phyloP scores from a whole-genome alignment of 2,113 vertebrate species.

The Cairina moschata region DNA sequence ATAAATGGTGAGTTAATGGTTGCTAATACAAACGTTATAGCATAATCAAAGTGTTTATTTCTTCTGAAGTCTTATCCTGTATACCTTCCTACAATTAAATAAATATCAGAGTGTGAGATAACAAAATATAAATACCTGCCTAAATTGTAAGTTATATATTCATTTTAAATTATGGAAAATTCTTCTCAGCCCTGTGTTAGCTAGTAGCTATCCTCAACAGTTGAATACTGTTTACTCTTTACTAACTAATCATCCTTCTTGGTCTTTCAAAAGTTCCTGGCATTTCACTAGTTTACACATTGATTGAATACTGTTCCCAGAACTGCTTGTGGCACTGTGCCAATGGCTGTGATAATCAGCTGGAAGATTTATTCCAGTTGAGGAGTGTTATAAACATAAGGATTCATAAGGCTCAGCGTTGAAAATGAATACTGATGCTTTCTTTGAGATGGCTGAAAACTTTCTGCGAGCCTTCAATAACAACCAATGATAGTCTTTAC shows the following conservation, averaged over 20 bases:
- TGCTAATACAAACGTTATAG: conserved; percentile 46
- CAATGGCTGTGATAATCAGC: conserved; percentile 85
- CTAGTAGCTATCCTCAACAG: conserved; percentile 51
- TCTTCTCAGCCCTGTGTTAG: conserved; percentile 53
- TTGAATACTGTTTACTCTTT: conserved; percentile 78
- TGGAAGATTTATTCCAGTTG: conserved; percentile 86
- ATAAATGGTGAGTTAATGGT: conserved; percentile 45
- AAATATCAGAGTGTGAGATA: conserved; percentile 61
- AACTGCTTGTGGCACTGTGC: conserved; percentile 74
- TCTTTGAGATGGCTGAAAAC: conserved; percentile 67
- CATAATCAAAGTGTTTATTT: conserved; percentile 71
- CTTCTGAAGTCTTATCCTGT: conserved; percentile 60
- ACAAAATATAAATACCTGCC: conserved; percentile 73
- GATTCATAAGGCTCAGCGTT: conserved; percentile 70
- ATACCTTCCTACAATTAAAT: conserved; percentile 68
- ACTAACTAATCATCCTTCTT: conserved; percentile 74
- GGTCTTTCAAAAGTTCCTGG: conserved; percentile 79
- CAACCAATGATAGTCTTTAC: background rate
- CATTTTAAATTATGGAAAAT: conserved; percentile 73
- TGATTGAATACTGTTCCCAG: conserved; percentile 80
- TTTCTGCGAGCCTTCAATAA: conserved; percentile 43
- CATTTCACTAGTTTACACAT: conserved; percentile 76
- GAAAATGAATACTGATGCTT: conserved; percentile 71
- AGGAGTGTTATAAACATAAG: conserved; percentile 84
- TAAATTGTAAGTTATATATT: conserved; percentile 54